A percentile compares a stretch with the other conserved stretches of the same genome.
Conservation (phyloP, 2,113 vertebrate genomes). For the Phalacrocorax brasilianus region DNA sequence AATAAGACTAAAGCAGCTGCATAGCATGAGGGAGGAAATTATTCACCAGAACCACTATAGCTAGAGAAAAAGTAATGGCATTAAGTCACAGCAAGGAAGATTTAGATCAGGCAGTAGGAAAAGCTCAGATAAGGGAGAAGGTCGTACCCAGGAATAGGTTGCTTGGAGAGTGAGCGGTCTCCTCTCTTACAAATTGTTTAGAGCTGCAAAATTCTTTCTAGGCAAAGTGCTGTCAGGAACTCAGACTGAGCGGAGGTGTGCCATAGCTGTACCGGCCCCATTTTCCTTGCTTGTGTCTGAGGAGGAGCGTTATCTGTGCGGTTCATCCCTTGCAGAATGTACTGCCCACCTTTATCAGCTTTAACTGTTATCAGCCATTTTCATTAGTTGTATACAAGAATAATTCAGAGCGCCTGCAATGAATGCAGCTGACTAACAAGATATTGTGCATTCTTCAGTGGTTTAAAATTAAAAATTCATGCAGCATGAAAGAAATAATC, state of each 20-base stretch:
- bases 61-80: not conserved
- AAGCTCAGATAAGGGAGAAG: not conserved
- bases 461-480: slow-evolving; percentile 61
- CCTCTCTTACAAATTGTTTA: not conserved
- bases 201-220: not conserved
- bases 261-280: accelerated
- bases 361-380: not conserved
- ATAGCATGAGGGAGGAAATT: not conserved
- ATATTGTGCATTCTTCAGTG: slow-evolving; percentile 25
- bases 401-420: not conserved
- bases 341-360: not conserved
- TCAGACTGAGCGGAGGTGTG: not conserved
- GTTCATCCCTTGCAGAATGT: not conserved
- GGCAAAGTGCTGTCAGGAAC: not conserved
- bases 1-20: not conserved
- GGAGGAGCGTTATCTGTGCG: not conserved
- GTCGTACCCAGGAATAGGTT: not conserved
- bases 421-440: slow-evolving; percentile 30
- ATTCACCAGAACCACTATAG: not conserved
- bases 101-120: not conserved
- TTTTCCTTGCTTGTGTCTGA: not conserved
- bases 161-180: not conserved
- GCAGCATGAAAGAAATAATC: slow-evolving; percentile 42
- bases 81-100: not conserved
- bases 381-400: not conserved